phyloP scores from a whole-genome alignment of 2,113 vertebrate species.

The Hymenochirus boettgeri region DNA sequence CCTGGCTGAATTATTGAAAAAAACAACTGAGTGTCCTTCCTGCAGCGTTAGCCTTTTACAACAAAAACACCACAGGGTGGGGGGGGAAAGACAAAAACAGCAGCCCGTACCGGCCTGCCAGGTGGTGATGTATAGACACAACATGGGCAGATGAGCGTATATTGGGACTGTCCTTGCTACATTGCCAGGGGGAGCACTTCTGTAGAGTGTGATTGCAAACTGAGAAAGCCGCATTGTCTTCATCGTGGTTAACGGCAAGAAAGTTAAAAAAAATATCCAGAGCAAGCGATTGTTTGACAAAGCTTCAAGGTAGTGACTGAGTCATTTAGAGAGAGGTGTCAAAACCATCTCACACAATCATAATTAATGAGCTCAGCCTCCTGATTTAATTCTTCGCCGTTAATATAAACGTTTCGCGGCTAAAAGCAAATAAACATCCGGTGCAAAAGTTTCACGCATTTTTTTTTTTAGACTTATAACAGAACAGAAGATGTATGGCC shows the following conservation, averaged over 20 bases:
- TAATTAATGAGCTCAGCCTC: constrained; percentile 77
- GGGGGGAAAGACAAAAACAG: too few relatives aligned
- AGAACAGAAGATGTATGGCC: too few relatives aligned
- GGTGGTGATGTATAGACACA: constrained; percentile 79
- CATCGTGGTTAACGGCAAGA: constrained; percentile 79
- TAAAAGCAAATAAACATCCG: constrained; percentile 48
- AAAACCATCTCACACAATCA: constrained; percentile 78
- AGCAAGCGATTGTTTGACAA: constrained; percentile 83
- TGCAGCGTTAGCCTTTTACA: constrained; percentile 76
- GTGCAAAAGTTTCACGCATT: constrained; percentile 46
- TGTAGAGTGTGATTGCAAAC: constrained; percentile 86
- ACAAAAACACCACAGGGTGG: too few relatives aligned
- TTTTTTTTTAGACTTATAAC: background rate
- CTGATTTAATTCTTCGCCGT: constrained; percentile 73
- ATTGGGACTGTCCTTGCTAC: constrained; percentile 80
- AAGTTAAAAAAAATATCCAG: constrained; percentile 70
- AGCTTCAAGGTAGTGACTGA: constrained; percentile 79
- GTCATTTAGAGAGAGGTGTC: constrained; percentile 80
- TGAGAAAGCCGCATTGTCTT: constrained; percentile 79
- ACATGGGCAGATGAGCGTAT: constrained; percentile 79
- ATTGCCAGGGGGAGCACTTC: constrained; percentile 82
- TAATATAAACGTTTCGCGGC: constrained; percentile 70
- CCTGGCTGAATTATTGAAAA: constrained; percentile 83
- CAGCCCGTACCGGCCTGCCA: constrained; percentile 83
- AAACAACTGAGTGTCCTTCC: constrained; percentile 79